Base-by-base conservation (phyloP, 2,797 vertebrate species). In the Crossoptilon crossoptilon region DNA sequence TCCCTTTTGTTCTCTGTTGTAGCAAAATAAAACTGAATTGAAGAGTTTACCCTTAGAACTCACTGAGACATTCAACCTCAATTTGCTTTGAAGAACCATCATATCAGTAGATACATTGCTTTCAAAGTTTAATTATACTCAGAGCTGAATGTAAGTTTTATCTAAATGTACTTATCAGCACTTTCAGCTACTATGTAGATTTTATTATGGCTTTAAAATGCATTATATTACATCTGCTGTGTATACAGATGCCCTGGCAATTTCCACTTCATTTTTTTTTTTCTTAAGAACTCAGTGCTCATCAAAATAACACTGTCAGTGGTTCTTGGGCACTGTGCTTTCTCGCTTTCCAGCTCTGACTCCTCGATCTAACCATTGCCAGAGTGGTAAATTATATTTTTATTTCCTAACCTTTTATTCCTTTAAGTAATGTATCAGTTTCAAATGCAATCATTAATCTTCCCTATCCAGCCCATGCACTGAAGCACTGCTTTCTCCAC, bases 151-250 rank as follows among this genome's bases (percentile, higher is more conserved):
- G 1, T 49, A 46, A 63, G 7, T 93, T 91, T 91, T 79, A 55
- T 64, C 51, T 67, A 37, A 75, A 67, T 75, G 8, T 84, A 31
- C 70, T 88, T 87, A 58, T 69, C 35, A 29, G 18, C 56, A 12
- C 23, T 93, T 82, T 31, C 17, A 76, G 23, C 37, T 62, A 2
- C 29, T n/a, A n/a, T 56, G 18, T 56, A n/a, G 55, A 56, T 79
- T 84, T 84, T 86, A 33, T 60, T 68, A 3, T 27, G 19, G 24
- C 17, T 79, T 93, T 90, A 76, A n/a, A 84, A 71, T 73, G 41
- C 2, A 4, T 73, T 66, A 5, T 46, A 2, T 66, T 80, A 39
- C 24, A 37, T 75, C 18, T 56, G 3, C 31, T 64, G 0, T 44
- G 27, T 63, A 55, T 2, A 16, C 39, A 24, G 1, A 2, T 68